Conservation (phyloP, 1,140 invertebrate species). For the Lordiphosa collinella region DNA sequence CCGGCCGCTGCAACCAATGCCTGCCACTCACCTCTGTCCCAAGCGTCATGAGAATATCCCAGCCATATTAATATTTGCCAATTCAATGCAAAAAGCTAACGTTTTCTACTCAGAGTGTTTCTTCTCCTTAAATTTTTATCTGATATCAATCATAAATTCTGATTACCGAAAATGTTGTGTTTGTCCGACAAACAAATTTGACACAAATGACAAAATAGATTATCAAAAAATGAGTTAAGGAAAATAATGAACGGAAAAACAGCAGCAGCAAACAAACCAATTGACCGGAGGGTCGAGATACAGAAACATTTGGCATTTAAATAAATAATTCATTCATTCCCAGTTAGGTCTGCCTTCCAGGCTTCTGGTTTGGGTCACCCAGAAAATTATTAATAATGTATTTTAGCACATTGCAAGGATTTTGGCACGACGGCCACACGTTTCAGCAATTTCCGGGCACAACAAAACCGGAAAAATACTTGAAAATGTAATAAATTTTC, state of each 20-base stretch:
- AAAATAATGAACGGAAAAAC: background rate
- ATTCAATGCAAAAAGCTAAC: no score
- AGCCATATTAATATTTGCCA: no score
- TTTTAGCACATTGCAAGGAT: conserved; percentile 69
- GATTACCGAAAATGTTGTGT: conserved; percentile 38
- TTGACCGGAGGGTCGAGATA: conserved; percentile 29
- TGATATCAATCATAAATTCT: conserved; percentile 26
- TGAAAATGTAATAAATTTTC: conserved; percentile 71
- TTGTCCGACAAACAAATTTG: conserved; percentile 47
- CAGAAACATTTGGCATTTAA: conserved; percentile 56
- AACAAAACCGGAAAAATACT: conserved; percentile 73
- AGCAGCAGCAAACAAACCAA: conserved; percentile 18
- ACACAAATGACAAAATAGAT: conserved; percentile 57
- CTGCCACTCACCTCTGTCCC: no score
- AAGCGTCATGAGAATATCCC: no score
- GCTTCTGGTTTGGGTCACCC: conserved; percentile 13
- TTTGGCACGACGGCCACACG: conserved; percentile 62
- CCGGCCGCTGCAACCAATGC: no score
- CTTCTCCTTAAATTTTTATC: no score
- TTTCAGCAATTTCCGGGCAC: conserved; percentile 67
- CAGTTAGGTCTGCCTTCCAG: conserved; percentile 24
- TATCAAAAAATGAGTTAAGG: conserved; percentile 33
- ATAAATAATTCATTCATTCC: conserved; percentile 63
- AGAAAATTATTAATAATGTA: conserved; percentile 76
- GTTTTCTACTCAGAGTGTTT: no score